Evolutionary conservation across 2,888 invertebrate genomes (phyloP).

Genomic region (Myopa tessellatipennis): DNA sequence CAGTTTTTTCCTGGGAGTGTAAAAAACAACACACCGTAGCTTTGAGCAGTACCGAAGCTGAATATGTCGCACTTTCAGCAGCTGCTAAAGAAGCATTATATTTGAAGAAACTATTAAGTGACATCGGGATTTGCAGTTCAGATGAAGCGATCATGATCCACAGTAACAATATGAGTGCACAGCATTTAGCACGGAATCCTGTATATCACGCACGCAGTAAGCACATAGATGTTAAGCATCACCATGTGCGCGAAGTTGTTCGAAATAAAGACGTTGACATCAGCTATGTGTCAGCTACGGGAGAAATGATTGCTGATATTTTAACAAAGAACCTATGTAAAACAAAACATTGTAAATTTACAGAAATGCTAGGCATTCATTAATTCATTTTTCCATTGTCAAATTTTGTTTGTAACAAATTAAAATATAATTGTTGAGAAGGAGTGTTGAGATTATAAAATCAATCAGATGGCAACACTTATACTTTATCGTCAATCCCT

Average conservation of each 20-base stretch:
- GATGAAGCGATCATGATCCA: no score
- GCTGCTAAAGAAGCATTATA: background rate
- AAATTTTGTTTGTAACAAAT: no score
- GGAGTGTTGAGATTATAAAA: no score
- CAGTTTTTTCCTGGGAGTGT: background rate
- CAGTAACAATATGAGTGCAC: background rate
- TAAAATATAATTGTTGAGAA: no score
- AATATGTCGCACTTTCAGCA: background rate
- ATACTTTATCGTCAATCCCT: no score
- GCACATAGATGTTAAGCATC: slow-evolving; percentile 46
- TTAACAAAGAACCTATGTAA: background rate
- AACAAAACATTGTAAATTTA: background rate
- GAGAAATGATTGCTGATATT: background rate
- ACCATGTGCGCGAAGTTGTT: background rate
- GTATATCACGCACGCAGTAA: slow-evolving; percentile 46
- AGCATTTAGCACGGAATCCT: slow-evolving; percentile 40
- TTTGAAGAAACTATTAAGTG: background rate
- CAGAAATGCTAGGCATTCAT: background rate
- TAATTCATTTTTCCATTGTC: background rate
- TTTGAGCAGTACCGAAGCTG: background rate
- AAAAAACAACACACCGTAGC: slow-evolving; percentile 5
- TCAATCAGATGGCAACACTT: no score
- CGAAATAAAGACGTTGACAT: background rate
- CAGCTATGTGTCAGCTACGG: background rate
- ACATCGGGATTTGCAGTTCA: no score